Base-by-base conservation (phyloP, 2,113 vertebrate genomes). In the Limanda limanda region DNA sequence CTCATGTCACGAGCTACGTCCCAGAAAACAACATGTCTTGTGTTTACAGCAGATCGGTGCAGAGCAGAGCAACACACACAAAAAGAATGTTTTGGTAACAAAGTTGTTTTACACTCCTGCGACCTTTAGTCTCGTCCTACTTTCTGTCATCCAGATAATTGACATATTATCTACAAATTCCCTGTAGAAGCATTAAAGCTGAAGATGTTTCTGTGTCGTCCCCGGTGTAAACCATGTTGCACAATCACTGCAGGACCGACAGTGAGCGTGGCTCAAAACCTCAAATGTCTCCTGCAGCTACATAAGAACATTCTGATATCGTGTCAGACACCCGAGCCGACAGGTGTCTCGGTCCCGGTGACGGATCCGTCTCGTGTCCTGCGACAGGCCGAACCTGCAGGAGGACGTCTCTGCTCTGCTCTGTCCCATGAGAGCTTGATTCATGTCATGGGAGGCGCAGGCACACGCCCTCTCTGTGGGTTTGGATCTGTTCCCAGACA, bases 401-500 rank as follows among this genome's bases (percentile, higher is more conserved):
- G 51, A n/a, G 9, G 7, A 10, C 7, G 1, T 2, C 9, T 37
- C 8, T 3, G 60, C 70, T 15, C 40, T 9, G 20, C 62, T 17
- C 54, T 62, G 5, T 10, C 25, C 37, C 18, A 0, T 0, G 57
- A 74, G 20, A 0, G 2, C 40, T 56, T 56, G 17, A 18, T 60
- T 60, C 59, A 37, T 59, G 18, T 73, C 27, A 61, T 35, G 57
- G 76, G 72, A 82, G 35, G 42, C 60, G 1, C 54, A 48, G 23
- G 4, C 54, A 81, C 56, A 84, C 77, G n/a, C 76, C 59, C 27
- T 65, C 0, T 1, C 52, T 55, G 57, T 31, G 64, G 35, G 17
- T 77, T 71, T 82, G 76, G 71, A 76, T 27, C 0, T 3, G 1
- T 23, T 69, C 81, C 81, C 57, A 21, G 61, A 81, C 23, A 90